A percentile compares a stretch with the other conserved stretches of the same genome.
Evolutionary conservation across 1,140 invertebrate genomes (phyloP).

Genomic region (Trichonephila clavipes): DNA sequence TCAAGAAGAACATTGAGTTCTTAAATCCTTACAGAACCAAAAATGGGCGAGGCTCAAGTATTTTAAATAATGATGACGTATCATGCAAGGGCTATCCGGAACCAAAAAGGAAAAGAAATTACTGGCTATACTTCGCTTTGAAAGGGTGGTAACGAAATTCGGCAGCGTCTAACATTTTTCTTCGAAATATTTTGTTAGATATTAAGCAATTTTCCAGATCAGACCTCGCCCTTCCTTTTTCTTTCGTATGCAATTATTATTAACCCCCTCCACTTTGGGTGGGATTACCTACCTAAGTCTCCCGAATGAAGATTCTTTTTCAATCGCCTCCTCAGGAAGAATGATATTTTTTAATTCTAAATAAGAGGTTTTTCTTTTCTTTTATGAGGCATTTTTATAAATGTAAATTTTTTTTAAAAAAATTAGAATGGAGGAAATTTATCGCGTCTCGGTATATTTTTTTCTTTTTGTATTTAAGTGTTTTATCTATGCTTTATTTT

Average conservation of each 20-base stretch:
- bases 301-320: background rate
- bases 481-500: background rate
- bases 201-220: slow-evolving; percentile 63
- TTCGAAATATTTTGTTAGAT: slow-evolving; percentile 52
- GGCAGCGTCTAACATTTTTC: slow-evolving; percentile 48
- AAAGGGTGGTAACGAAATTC: slow-evolving; percentile 49
- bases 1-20: background rate
- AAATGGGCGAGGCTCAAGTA: slow-evolving; percentile 34
- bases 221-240: slow-evolving; percentile 54
- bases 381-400: background rate
- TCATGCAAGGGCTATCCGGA: slow-evolving; percentile 39
- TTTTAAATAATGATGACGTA: slow-evolving; percentile 58
- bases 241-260: slow-evolving; percentile 32
- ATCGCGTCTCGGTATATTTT: background rate
- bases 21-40: background rate
- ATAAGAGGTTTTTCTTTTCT: background rate
- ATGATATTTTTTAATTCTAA: slow-evolving; percentile 36
- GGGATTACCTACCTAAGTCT: background rate
- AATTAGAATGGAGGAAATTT: background rate
- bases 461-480: background rate
- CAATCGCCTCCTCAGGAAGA: background rate
- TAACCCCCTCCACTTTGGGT: slow-evolving; percentile 14
- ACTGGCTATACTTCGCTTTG: background rate
- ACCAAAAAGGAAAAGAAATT: background rate
- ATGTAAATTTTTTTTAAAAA: background rate